Evolutionary conservation across 2,113 vertebrate genomes (phyloP), one percentile per base, ranked within the genome.

Genomic region (Trinectes maculatus): DNA sequence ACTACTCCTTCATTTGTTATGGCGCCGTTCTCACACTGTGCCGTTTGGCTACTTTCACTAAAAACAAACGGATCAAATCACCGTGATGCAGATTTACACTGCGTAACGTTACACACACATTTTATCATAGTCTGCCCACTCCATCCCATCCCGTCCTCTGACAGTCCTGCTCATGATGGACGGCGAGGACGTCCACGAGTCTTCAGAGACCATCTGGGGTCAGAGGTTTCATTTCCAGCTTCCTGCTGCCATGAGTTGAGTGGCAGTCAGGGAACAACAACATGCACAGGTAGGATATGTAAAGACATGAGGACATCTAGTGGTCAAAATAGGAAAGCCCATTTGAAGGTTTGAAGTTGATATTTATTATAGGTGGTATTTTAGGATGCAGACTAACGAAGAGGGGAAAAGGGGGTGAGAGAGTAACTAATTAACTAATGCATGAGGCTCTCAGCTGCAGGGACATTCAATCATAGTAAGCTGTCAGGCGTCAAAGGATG

Each of bases 281-380:
- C 26, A 28, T 13, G 33, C n/a, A 29, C 4, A 6, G n/a, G n/a
- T n/a, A 19, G 15, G 21, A 81, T 88, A 66, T 76, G 40, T 85
- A 55, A 80, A 79, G 66, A 70, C 34, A 79, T 21, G 37, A 70
- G 76, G 89, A 90, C 92, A 87, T 74, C 92, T 91, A 77, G 87
- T 93, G 92, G 92, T 80, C 18, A 19, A 61, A 72, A 67, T 1
- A 4, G 40, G 26, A 79, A 21, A 19, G 10, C 2, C 16, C 6
- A 16, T 39, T 5, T 39, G 2, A 4, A 42, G 8, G n/a, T n/a
- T n/a, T n/a, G n/a, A n/a, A n/a, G n/a, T n/a, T n/a, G n/a, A n/a
- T n/a, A n/a, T n/a, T n/a, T n/a, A n/a, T n/a, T n/a, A n/a, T n/a
- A n/a, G n/a, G n/a, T 36, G 49, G 29, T 34, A 3, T 36, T 56